Percentiles rank a stretch among this genome's conserved stretches.
Evolutionary conservation across 2,888 invertebrate species (phyloP).

Genomic region (Cantharis flavilabris): DNA sequence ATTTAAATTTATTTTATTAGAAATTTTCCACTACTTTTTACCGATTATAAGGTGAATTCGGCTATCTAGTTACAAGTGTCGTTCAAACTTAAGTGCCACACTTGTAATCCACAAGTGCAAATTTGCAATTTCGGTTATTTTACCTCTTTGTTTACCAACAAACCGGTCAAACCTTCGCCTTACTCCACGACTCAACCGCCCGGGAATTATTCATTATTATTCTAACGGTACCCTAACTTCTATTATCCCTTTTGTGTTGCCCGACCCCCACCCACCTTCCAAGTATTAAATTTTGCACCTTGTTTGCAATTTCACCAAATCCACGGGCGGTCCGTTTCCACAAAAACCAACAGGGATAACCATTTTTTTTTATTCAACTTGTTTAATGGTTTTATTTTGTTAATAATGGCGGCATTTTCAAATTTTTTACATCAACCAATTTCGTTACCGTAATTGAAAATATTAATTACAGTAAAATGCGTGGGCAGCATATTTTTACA

Average conservation of each 20-base stretch:
- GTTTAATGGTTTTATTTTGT: too few species aligned
- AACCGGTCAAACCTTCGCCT: neutral
- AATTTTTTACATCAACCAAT: too few species aligned
- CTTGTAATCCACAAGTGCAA: neutral
- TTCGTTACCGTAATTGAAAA: too few species aligned
- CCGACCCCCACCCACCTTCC: neutral
- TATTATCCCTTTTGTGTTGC: neutral
- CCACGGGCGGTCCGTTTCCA: too few species aligned
- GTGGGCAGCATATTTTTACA: too few species aligned
- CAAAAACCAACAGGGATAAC: too few species aligned
- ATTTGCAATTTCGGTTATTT: neutral
- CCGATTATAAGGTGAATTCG: neutral
- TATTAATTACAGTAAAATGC: too few species aligned
- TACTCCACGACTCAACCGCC: neutral
- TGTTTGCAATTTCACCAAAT: too few species aligned
- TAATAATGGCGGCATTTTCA: too few species aligned
- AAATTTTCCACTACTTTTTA: neutral
- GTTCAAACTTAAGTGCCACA: neutral
- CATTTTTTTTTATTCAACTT: too few species aligned
- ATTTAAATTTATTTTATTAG: neutral
- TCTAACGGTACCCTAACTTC: neutral
- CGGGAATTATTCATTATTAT: neutral
- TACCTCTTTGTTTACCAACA: neutral
- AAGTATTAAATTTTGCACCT: too few species aligned
- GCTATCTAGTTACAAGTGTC: neutral